Conservation (phyloP, 2,888 invertebrate genomes). For the Aromia moschata region DNA sequence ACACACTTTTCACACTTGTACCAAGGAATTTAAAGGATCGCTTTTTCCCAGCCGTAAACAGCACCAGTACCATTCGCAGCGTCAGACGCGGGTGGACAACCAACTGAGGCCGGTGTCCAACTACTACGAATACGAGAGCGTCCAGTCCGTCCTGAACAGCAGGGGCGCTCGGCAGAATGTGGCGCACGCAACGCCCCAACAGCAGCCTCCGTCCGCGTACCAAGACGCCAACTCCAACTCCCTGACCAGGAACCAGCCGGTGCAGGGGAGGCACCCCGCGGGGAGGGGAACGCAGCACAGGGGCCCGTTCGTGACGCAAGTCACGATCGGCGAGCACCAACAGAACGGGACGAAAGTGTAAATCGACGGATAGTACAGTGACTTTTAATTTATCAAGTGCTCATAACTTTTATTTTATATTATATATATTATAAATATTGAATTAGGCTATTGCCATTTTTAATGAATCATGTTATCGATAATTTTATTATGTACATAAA, state of each 20-base stretch:
- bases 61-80: conserved; percentile 73
- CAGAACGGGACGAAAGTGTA: conserved; percentile 61
- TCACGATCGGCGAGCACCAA: conserved; percentile 68
- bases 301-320: conserved; percentile 72
- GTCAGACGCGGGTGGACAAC: conserved; percentile 64
- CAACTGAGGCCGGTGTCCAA: conserved; percentile 79
- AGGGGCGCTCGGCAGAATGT: conserved; percentile 45
- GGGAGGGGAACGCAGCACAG: conserved; percentile 50
- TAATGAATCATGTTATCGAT: conserved; percentile 31
- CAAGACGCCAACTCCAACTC: conserved; percentile 57
- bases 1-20: no score
- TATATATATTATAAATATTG: conserved; percentile 30
- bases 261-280: conserved; percentile 37
- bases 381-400: conserved; percentile 33
- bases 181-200: conserved; percentile 43
- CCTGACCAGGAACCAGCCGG: conserved; percentile 50
- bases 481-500: conserved; percentile 43
- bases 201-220: conserved; percentile 38
- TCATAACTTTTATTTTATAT: conserved; percentile 35
- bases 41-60: conserved; percentile 75
- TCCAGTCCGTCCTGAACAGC: conserved; percentile 69
- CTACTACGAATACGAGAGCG: conserved; percentile 86
- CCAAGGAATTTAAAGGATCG: no score
- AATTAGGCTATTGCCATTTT: conserved; percentile 39
- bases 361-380: conserved; percentile 23